Base-by-base conservation (phyloP, 1,140 invertebrate species). In the Orussus abietinus region DNA sequence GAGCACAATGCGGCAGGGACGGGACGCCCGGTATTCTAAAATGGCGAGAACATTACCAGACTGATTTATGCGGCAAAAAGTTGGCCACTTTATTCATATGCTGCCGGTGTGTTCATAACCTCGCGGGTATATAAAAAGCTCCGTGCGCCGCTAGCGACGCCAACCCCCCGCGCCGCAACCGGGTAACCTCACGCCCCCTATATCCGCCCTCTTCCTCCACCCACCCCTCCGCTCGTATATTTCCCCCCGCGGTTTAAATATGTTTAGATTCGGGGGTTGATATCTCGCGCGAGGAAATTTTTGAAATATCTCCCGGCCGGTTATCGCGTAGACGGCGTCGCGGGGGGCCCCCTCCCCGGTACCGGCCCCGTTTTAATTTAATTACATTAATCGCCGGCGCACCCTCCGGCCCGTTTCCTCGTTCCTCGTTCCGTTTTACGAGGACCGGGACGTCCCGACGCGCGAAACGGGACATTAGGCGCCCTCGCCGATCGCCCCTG, bases 21-120 rank as follows among this genome's bases (percentile, higher is more conserved):
- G n/a, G n/a, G n/a, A n/a, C n/a, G n/a, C n/a, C n/a, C n/a, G n/a
- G 22, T 25, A 25, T 43, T 59, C 57, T 55, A 53, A 59, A 57
- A 33, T 41, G 31, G 51, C 38, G 49, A 30, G 56, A 59, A 57
- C 49, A 55, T 61, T 59, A 59, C 51, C 30, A 30, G 28, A 48
- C n/a, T 59, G 56, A 59, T 59, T 55, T 57, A 59, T 39, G 49
- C 36, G 42, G 53, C 45, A 59, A 57, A 59, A 61, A 59, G 48
- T 61, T 61, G 54, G 41, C 51, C 47, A 51, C 54, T 59, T 57
- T 61, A 55, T 59, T 59, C 54, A 59, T 57, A 51, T 38, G 51
- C 45, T 51, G 56, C 44, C 46, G 47, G 49, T 52, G 55, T 59
- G 55, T 59, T 57, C 57, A 57, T 59, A 55, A 43, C 49, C 47